Conservation (phyloP, 2,797 vertebrate species). For the Syngnathus acus region DNA sequence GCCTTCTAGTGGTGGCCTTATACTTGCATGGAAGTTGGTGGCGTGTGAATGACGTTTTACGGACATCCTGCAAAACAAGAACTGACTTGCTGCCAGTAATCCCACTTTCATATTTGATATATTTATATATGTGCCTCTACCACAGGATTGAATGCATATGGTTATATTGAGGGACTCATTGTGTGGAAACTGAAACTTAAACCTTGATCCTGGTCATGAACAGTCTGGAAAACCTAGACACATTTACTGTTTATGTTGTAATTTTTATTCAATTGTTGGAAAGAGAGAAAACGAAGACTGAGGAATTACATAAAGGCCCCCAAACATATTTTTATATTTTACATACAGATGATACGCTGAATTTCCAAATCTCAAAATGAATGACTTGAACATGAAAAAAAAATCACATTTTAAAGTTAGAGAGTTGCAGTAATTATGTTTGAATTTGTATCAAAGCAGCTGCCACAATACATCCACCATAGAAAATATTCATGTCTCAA, state of each 20-base stretch:
- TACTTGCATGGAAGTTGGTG: conserved; percentile 78
- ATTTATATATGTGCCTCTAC: background rate
- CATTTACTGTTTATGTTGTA: background rate
- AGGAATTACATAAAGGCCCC: background rate
- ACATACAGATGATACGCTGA: too few relatives aligned
- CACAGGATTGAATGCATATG: background rate
- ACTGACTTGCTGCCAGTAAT: conserved; percentile 75
- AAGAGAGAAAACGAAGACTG: background rate
- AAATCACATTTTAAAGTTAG: too few relatives aligned
- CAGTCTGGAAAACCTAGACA: background rate
- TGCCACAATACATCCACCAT: too few relatives aligned
- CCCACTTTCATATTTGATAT: background rate
- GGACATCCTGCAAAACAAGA: conserved; percentile 70
- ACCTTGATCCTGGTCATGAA: background rate
- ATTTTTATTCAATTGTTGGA: background rate
- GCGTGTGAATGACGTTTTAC: conserved; percentile 73
- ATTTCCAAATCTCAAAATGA: too few relatives aligned
- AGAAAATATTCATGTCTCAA: background rate
- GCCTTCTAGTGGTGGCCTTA: conserved; percentile 71
- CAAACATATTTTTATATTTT: too few relatives aligned
- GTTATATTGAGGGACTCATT: too few relatives aligned
- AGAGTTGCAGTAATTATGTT: too few relatives aligned
- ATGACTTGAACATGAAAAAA: too few relatives aligned
- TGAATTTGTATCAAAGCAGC: too few relatives aligned
- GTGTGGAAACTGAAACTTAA: too few relatives aligned